These are phyloP conservation scores for Pasiphila rectangulata DNA, from an alignment of 2,888 invertebrate genomes.

Conservation along the genomic window DNA sequence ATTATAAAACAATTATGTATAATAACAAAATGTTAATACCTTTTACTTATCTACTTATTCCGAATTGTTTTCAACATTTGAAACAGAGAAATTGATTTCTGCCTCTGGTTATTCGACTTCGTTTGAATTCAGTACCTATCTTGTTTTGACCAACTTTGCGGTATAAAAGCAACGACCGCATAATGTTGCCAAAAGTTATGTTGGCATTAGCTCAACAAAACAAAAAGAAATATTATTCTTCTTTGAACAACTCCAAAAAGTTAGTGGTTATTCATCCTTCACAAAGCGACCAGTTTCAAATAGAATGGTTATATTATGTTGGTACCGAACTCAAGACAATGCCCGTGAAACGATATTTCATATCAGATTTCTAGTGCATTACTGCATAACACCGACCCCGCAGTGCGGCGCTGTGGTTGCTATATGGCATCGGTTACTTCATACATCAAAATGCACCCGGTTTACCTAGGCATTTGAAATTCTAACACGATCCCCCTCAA, in stretches of 20 bases:
- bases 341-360: slow-evolving; percentile 29
- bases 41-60: too few relatives aligned
- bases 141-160: slow-evolving; percentile 7
- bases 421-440: slow-evolving; percentile 35
- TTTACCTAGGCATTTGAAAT: slow-evolving; percentile 31
- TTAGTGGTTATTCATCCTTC: too few relatives aligned
- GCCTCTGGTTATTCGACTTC: not conserved
- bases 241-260: not conserved
- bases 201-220: not conserved
- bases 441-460: slow-evolving; percentile 35
- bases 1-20: too few relatives aligned
- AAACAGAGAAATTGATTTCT: not conserved
- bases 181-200: not conserved
- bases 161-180: not conserved
- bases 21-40: too few relatives aligned
- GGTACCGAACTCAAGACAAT: slow-evolving; percentile 30
- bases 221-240: slow-evolving; percentile 1
- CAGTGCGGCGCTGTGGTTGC: slow-evolving; percentile 34
- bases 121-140: not conserved
- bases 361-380: slow-evolving; percentile 34
- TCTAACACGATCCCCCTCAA: slow-evolving; percentile 23
- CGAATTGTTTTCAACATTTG: too few relatives aligned
- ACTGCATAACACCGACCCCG: slow-evolving; percentile 35
- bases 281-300: not conserved
- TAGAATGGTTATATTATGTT: not conserved